Conservation (phyloP, 2,888 invertebrate genomes). For the Melanargia galathea region DNA sequence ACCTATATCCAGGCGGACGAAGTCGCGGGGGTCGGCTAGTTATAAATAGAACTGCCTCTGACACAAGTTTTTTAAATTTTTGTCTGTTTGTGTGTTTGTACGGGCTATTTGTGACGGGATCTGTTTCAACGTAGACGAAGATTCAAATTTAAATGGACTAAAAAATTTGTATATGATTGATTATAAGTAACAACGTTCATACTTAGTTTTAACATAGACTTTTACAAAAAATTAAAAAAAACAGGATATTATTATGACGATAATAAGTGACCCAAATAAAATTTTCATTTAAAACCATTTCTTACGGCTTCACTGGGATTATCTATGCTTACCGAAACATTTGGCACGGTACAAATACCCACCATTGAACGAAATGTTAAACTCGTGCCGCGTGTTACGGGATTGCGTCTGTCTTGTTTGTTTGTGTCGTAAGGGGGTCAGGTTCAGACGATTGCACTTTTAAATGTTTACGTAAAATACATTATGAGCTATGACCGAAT, state of each 20-base stretch:
- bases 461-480: constrained; percentile 34
- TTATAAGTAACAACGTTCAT: too few relatives aligned
- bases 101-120: too few relatives aligned
- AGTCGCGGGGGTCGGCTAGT: too few relatives aligned
- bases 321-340: constrained; percentile 21
- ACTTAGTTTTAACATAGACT: too few relatives aligned
- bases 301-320: background rate
- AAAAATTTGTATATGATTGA: too few relatives aligned
- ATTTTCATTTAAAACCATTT: background rate
- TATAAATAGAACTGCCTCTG: too few relatives aligned
- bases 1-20: too few relatives aligned
- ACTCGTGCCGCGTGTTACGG: constrained; percentile 18
- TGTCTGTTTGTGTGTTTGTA: too few relatives aligned
- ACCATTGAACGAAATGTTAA: constrained; percentile 20
- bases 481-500: background rate
- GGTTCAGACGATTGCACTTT: constrained; percentile 38
- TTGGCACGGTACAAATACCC: constrained; percentile 19
- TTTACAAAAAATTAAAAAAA: too few relatives aligned
- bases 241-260: background rate
- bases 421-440: constrained; percentile 39
- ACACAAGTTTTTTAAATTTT: too few relatives aligned
- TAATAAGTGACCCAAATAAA: background rate
- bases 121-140: too few relatives aligned
- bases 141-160: too few relatives aligned
- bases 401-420: constrained; percentile 33